phyloP scores from a whole-genome alignment of 2,113 vertebrate genomes.

The Myotis yumanensis region DNA sequence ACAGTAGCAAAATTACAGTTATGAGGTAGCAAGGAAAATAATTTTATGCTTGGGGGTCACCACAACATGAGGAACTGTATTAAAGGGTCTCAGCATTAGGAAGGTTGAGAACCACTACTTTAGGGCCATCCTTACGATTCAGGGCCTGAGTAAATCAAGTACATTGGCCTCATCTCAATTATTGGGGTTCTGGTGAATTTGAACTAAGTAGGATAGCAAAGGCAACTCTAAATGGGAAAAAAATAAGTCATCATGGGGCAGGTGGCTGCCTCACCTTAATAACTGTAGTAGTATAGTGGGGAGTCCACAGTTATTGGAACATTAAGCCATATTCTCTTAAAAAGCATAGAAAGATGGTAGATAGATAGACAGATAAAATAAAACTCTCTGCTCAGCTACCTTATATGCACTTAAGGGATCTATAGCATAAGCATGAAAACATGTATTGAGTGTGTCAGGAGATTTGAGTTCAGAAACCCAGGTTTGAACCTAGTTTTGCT shows the following conservation, averaged over 20 bases:
- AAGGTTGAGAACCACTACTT: too few relatives aligned
- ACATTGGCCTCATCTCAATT: background rate
- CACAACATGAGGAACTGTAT: too few relatives aligned
- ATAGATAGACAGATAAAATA: background rate
- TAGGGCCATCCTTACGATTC: background rate
- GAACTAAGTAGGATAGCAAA: background rate
- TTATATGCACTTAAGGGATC: background rate
- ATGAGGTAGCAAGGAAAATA: too few relatives aligned
- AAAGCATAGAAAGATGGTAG: background rate
- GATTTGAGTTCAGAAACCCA: background rate
- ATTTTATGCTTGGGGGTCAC: too few relatives aligned
- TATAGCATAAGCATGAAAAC: background rate
- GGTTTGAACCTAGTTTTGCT: background rate
- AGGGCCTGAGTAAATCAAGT: background rate
- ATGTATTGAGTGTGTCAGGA: background rate
- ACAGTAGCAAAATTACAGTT: too few relatives aligned
- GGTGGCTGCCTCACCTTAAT: background rate
- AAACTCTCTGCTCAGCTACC: background rate
- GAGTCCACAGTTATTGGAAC: background rate
- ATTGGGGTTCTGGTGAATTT: background rate
- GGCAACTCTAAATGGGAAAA: background rate
- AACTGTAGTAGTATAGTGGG: background rate
- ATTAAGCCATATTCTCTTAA: background rate
- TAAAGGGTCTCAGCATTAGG: too few relatives aligned
- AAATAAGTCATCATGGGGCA: background rate